A percentile compares a stretch with the other conserved stretches of the same genome.
These are phyloP conservation scores for Chelonia mydas DNA, from an alignment of 2,797 vertebrate genomes.

Conservation along the genomic window DNA sequence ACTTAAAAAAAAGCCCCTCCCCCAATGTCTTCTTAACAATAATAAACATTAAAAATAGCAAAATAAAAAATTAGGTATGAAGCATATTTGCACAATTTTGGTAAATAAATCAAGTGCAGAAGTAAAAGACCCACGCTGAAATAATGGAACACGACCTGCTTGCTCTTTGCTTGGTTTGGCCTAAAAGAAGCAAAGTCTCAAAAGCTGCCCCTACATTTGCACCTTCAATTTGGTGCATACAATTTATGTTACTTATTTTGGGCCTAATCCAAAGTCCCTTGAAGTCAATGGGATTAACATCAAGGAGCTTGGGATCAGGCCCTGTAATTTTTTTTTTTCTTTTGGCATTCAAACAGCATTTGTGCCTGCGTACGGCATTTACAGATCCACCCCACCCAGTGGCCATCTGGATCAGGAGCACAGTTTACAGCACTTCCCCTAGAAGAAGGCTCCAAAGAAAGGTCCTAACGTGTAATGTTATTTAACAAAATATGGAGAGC, in stretches of 20 bases:
- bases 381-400: not conserved
- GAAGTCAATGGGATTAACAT: fast-evolving
- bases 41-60: conserved; percentile 24
- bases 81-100: not conserved
- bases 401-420: not conserved
- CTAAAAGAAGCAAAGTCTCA: not conserved
- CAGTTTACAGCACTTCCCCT: not conserved
- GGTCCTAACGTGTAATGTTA: fast-evolving
- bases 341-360: fast-evolving
- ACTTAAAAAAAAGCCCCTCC: not conserved
- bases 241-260: not conserved
- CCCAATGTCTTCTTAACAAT: conserved; percentile 7
- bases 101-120: not conserved
- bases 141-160: not conserved
- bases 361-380: not conserved
- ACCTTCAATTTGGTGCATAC: fast-evolving
- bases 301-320: not conserved
- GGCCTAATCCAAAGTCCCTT: not conserved
- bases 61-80: conserved; percentile 32
- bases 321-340: not conserved
- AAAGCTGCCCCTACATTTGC: not conserved
- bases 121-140: not conserved
- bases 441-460: not conserved
- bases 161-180: fast-evolving
- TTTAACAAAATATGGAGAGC: not conserved